A percentile compares a stretch with the other conserved stretches of the same genome.
These are phyloP conservation scores for Ceratotherium simum DNA, from an alignment of 2,113 vertebrate species.

Conservation along the genomic window DNA sequence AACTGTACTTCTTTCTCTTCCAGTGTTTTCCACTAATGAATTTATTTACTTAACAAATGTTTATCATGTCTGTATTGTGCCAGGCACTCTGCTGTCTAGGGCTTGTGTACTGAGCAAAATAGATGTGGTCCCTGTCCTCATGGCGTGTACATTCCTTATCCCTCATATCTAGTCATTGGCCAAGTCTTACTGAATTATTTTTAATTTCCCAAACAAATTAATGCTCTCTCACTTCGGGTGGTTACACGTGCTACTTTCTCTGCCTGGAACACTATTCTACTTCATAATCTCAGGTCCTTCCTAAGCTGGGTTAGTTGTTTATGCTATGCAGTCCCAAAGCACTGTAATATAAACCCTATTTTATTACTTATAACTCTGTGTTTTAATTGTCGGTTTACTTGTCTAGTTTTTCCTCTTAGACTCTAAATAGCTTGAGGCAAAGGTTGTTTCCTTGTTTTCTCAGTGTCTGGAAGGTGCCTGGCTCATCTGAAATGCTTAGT, in stretches of 20 bases:
- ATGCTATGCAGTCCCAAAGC: neutral
- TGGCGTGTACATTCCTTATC: neutral
- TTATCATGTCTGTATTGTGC: neutral
- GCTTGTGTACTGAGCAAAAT: neutral
- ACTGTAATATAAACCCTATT: neutral
- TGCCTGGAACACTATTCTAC: neutral
- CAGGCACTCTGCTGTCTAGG: neutral
- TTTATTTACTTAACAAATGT: slow-evolving; percentile 49
- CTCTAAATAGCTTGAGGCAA: neutral
- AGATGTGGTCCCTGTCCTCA: neutral
- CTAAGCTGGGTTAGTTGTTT: neutral
- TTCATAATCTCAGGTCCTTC: slow-evolving; percentile 5
- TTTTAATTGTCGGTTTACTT: slow-evolving; percentile 16
- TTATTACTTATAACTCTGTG: neutral
- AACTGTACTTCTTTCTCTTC: slow-evolving; percentile 4
- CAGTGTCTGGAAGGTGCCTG: neutral
- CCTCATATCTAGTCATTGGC: neutral
- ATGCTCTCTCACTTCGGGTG: neutral
- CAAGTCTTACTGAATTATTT: slow-evolving; percentile 23
- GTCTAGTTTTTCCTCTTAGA: slow-evolving; percentile 17
- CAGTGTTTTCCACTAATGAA: neutral
- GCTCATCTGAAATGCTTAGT: neutral
- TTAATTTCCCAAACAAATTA: neutral
- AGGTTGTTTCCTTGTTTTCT: slow-evolving; percentile 20
- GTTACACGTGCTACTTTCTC: neutral